Percentiles rank a stretch among this genome's conserved stretches.
phyloP scores from a whole-genome alignment of 2,888 invertebrate species.

The Scaptomyza cyrtandrae region DNA sequence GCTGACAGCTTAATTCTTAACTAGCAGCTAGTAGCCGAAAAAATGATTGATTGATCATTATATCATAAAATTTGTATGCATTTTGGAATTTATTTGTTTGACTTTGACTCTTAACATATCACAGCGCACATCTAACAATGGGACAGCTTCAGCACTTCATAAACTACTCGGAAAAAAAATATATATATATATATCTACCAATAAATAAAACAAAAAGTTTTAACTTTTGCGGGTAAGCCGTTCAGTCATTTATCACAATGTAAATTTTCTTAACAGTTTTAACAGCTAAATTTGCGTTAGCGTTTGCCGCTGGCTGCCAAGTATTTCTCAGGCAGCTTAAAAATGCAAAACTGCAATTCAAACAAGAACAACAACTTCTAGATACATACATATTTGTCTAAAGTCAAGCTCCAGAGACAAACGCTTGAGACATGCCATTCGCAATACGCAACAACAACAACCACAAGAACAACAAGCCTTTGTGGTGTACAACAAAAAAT shows the following conservation, averaged over 20 bases:
- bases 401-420: conserved; percentile 49
- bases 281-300: conserved; percentile 69
- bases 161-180: conserved; percentile 14
- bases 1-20: conserved; percentile 11
- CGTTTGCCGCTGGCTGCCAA: conserved; percentile 30
- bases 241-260: conserved; percentile 70
- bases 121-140: conserved; percentile 43
- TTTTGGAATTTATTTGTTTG: conserved; percentile 63
- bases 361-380: conserved; percentile 24
- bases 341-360: conserved; percentile 33
- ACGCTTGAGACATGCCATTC: conserved; percentile 40
- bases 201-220: background rate
- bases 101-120: conserved; percentile 35
- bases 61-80: conserved; percentile 59
- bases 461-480: conserved; percentile 17
- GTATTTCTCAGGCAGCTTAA: conserved; percentile 68
- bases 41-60: conserved; percentile 69
- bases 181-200: background rate
- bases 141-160: conserved; percentile 44
- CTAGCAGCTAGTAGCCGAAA: conserved; percentile 21
- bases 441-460: conserved; percentile 50
- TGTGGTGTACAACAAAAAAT: conserved; percentile 43
- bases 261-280: conserved; percentile 39
- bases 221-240: conserved; percentile 28
- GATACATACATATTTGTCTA: conserved; percentile 47